Evolutionary conservation across 2,888 invertebrate species (phyloP).

Genomic region (Parnassius orleans): DNA sequence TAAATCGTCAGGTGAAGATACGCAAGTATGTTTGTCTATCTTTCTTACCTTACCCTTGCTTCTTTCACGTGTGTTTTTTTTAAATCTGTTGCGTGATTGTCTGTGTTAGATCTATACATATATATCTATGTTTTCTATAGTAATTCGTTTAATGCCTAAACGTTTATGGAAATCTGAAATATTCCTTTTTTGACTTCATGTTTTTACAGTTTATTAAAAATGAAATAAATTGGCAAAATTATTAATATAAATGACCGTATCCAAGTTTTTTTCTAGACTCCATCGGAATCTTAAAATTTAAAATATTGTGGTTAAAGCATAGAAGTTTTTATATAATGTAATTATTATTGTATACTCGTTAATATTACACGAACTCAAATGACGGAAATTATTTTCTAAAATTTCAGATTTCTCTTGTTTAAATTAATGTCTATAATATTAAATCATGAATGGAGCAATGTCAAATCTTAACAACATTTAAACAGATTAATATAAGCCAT

Average conservation of each 20-base stretch:
- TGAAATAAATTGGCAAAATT: no score
- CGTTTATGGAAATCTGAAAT: conserved; percentile 4
- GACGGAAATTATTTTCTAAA: background rate
- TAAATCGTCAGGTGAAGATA: conserved; percentile 70
- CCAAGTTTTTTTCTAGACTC: no score
- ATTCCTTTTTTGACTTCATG: background rate
- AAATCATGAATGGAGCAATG: no score
- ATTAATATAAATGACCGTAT: no score
- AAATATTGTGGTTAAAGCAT: no score
- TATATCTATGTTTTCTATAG: background rate
- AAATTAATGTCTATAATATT: background rate
- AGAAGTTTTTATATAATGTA: no score
- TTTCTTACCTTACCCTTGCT: conserved; percentile 48
- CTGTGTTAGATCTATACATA: conserved; percentile 13
- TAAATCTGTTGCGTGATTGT: conserved; percentile 34
- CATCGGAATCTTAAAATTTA: no score
- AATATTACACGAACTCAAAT: no score
- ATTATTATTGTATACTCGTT: no score
- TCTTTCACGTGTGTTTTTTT: conserved; percentile 38
- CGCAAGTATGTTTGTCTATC: conserved; percentile 70
- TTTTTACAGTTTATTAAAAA: no score
- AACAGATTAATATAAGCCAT: no score
- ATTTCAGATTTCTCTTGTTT: background rate
- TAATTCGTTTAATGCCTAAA: background rate
- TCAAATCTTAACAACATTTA: no score